Conservation (phyloP, 1,140 invertebrate genomes). For the Doryteuthis pealeii region DNA sequence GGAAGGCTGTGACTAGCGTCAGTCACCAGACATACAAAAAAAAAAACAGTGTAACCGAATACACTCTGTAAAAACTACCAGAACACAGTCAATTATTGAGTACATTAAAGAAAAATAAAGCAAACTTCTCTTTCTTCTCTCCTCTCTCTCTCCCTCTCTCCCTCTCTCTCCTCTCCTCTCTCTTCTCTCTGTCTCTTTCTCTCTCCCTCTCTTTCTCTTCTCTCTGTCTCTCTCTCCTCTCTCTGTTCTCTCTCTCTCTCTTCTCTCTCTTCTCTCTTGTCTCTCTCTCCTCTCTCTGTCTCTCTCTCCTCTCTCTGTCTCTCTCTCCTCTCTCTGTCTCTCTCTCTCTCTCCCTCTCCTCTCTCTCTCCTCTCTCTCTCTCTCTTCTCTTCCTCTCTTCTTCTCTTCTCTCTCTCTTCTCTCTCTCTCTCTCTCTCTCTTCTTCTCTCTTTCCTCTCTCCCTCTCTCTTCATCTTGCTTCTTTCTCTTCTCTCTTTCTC, state of each 20-base stretch:
- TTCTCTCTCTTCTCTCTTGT: too few relatives aligned
- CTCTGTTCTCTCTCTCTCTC: not conserved
- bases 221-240: not conserved
- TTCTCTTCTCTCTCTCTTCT: slow-evolving; percentile 1
- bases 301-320: not conserved
- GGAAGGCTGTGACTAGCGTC: too few relatives aligned
- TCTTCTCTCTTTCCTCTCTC: too few relatives aligned
- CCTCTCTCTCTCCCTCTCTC: not conserved
- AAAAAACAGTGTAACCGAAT: too few relatives aligned
- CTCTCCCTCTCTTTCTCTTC: not conserved
- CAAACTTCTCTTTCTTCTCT: not conserved
- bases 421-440: slow-evolving; percentile 13
- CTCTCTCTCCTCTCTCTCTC: slow-evolving; percentile 16
- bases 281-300: not conserved
- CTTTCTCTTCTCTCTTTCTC: too few relatives aligned
- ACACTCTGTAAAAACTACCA: too few relatives aligned
- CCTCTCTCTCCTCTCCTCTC: not conserved
- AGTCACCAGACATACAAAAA: too few relatives aligned
- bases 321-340: not conserved
- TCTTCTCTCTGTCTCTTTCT: not conserved
- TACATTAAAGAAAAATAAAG: too few relatives aligned
- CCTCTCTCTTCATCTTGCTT: too few relatives aligned
- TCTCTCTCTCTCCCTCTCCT: slow-evolving; percentile 13
- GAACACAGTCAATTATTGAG: too few relatives aligned
- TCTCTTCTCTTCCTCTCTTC: slow-evolving; percentile 10